A percentile compares a stretch with the other conserved stretches of the same genome.
phyloP scores from a whole-genome alignment of 1,140 invertebrate species.

The Octopus sinensis region DNA sequence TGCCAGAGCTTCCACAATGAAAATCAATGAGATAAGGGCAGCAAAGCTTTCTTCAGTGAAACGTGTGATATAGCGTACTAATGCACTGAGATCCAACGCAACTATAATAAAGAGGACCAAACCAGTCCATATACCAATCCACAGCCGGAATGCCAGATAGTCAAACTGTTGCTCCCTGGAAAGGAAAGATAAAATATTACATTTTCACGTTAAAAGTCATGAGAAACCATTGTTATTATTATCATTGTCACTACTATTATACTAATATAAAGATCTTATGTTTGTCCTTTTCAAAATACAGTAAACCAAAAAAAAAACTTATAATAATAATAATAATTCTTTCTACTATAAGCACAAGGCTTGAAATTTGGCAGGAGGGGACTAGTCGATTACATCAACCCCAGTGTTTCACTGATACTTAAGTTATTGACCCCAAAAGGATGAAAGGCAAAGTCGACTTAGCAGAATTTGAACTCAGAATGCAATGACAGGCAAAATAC shows the following conservation, averaged over 20 bases:
- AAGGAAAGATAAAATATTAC: slow-evolving; percentile 13
- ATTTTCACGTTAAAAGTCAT: background rate
- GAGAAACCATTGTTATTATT: background rate
- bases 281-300: too few relatives aligned
- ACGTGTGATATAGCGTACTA: slow-evolving; percentile 98
- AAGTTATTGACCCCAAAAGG: too few relatives aligned
- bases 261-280: too few relatives aligned
- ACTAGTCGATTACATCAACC: too few relatives aligned
- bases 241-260: background rate
- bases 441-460: too few relatives aligned
- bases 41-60: slow-evolving; percentile 99
- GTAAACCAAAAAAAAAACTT: too few relatives aligned
- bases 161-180: slow-evolving; percentile 71
- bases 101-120: slow-evolving; percentile 84
- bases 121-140: slow-evolving; percentile 93
- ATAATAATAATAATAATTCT: too few relatives aligned
- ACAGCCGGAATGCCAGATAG: slow-evolving; percentile 89
- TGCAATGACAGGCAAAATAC: too few relatives aligned
- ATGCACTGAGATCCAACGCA: slow-evolving; percentile 90
- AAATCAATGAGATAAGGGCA: slow-evolving; percentile 96
- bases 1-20: slow-evolving; percentile 88
- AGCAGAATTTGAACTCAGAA: too few relatives aligned
- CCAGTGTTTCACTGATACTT: too few relatives aligned
- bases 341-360: too few relatives aligned
- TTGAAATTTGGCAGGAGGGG: too few relatives aligned